A percentile compares a stretch with the other conserved stretches of the same genome.
Conservation (phyloP, 2,113 vertebrate species). For the Amblyopsis rosae region DNA sequence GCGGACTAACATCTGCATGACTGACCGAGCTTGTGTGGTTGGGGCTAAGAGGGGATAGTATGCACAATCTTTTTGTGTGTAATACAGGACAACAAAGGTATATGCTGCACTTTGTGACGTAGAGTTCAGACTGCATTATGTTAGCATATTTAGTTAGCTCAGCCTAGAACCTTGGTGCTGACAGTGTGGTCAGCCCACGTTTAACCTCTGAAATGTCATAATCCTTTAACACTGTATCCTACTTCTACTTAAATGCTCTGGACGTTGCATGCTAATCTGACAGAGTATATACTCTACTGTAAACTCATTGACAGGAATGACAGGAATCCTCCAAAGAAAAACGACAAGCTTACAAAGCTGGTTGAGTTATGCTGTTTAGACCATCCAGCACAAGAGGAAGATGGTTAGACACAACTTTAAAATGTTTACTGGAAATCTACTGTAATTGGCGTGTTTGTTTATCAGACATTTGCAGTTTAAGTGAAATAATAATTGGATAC, state of each 20-base stretch:
- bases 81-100: background rate
- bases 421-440: too few species aligned
- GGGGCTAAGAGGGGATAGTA: background rate
- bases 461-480: too few species aligned
- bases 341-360: conserved; percentile 32
- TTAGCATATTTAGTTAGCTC: too few species aligned
- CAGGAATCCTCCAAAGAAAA: conserved; percentile 16
- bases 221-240: conserved; percentile 54
- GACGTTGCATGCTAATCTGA: conserved; percentile 62
- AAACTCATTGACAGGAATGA: conserved; percentile 47
- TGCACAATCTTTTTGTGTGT: background rate
- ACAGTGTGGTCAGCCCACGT: conserved; percentile 26
- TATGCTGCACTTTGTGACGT: too few species aligned
- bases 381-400: conserved; percentile 49
- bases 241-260: conserved; percentile 55
- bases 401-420: conserved; percentile 23
- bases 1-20: background rate
- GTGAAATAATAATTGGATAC: too few species aligned
- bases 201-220: conserved; percentile 49
- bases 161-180: conserved; percentile 5
- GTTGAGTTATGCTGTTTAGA: conserved; percentile 59
- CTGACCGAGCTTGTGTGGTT: background rate
- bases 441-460: too few species aligned
- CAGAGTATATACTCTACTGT: conserved; percentile 37
- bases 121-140: too few species aligned